phyloP scores from a whole-genome alignment of 2,797 vertebrate genomes.

The Pangasius sanitwongsei region DNA sequence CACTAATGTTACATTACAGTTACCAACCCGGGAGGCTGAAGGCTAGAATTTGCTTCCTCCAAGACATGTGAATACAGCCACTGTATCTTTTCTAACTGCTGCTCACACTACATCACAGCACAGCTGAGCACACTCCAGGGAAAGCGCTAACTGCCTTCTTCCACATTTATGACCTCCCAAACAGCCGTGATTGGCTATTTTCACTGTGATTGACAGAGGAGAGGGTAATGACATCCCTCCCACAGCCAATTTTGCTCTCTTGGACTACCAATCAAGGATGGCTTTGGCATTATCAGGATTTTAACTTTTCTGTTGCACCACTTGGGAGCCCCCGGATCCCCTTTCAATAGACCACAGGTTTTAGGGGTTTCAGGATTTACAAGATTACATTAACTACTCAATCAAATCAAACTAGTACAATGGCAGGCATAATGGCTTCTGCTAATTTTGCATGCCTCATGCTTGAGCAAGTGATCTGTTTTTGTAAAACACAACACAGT shows the following conservation, averaged over 20 bases:
- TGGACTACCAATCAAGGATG: background rate
- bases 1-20: background rate
- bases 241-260: background rate
- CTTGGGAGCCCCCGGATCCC: background rate
- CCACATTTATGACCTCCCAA: background rate
- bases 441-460: slow-evolving; percentile 31
- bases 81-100: background rate
- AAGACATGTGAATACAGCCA: background rate
- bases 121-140: background rate
- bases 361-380: slow-evolving; percentile 55
- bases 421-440: slow-evolving; percentile 50
- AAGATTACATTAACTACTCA: slow-evolving; percentile 19
- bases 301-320: background rate
- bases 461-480: slow-evolving; percentile 35
- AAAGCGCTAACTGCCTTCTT: background rate
- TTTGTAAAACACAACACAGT: slow-evolving; percentile 2
- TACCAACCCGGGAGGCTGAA: background rate
- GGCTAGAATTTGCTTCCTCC: background rate
- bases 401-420: slow-evolving; percentile 65
- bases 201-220: background rate
- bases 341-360: slow-evolving; percentile 37
- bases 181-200: background rate
- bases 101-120: no score
- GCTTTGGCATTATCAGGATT: background rate
- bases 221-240: background rate